phyloP scores from a whole-genome alignment of 2,113 vertebrate species.

The Urocynchramus pylzowi region DNA sequence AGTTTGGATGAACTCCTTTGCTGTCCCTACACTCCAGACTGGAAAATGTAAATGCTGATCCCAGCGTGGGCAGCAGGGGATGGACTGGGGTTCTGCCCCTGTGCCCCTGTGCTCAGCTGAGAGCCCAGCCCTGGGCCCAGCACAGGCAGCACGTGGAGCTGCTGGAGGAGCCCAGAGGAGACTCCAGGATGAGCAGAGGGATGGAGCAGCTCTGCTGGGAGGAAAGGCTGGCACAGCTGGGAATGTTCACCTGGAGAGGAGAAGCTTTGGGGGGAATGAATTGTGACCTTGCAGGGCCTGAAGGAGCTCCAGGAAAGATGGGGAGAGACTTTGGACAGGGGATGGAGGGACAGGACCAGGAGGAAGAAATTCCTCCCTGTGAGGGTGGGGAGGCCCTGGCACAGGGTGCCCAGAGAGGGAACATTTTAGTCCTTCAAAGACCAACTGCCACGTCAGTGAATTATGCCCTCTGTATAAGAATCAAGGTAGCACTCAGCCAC shows the following conservation, averaged over 20 bases:
- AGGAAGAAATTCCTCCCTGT: not conserved
- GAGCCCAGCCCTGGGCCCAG: not conserved
- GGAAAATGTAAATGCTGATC: not conserved
- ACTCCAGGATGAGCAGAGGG: not conserved
- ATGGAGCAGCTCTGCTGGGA: not conserved
- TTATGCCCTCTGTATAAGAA: not conserved
- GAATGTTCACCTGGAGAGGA: not conserved
- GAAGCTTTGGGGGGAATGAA: not conserved
- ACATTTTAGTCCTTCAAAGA: not conserved
- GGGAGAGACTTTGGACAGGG: not conserved
- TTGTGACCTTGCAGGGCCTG: accelerated
- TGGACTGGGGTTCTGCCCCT: not conserved
- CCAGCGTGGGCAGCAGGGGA: accelerated
- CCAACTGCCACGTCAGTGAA: accelerated
- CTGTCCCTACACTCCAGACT: not conserved
- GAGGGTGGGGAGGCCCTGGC: not conserved
- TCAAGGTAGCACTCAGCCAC: not conserved
- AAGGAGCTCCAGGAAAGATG: accelerated
- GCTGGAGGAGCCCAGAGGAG: not conserved
- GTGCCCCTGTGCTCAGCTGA: not conserved
- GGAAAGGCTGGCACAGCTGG: not conserved
- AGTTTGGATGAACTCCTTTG: not conserved
- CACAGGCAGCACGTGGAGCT: not conserved
- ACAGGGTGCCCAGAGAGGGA: not conserved
- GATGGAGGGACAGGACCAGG: not conserved